Conservation (phyloP, 1,140 invertebrate genomes). For the Frieseomelitta varia region DNA sequence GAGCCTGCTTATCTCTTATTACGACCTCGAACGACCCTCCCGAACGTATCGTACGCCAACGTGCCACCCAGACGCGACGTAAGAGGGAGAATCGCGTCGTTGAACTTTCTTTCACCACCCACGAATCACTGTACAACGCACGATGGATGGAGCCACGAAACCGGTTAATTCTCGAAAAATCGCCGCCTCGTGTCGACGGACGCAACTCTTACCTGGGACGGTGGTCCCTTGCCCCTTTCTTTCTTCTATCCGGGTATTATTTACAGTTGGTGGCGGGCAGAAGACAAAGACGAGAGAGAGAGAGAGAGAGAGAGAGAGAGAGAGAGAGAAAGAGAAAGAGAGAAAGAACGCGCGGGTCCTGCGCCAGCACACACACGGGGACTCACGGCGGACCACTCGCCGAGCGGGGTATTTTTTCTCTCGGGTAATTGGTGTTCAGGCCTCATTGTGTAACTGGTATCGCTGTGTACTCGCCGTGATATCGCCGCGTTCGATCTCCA, state of each 20-base stretch:
- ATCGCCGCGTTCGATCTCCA: conserved; percentile 68
- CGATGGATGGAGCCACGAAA: background rate
- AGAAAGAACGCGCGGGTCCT: conserved; percentile 29
- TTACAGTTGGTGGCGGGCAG: conserved; percentile 17
- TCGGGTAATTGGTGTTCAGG: conserved; percentile 72
- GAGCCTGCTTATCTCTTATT: background rate
- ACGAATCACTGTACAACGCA: background rate
- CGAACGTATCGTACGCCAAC: background rate
- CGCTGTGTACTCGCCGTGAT: conserved; percentile 67
- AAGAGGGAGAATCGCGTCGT: no score
- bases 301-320: conserved; percentile 9
- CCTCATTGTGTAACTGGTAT: conserved; percentile 73
- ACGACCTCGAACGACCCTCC: background rate
- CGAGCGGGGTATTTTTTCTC: conserved; percentile 61
- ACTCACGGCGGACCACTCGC: conserved; percentile 51
- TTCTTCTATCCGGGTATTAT: conserved; percentile 10
- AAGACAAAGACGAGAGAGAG: conserved; percentile 30
- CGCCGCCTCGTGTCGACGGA: conserved; percentile 5
- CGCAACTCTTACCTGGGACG: background rate
- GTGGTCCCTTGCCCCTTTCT: background rate
- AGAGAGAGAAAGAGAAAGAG: conserved; percentile 3
- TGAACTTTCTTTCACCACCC: conserved; percentile 1
- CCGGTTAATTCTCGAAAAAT: conserved; percentile 37
- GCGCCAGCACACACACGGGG: background rate
- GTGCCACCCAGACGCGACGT: background rate